A percentile compares a stretch with the other conserved stretches of the same genome.
Conservation (phyloP, 2,113 vertebrate genomes). For the Phyllopteryx taeniolatus region DNA sequence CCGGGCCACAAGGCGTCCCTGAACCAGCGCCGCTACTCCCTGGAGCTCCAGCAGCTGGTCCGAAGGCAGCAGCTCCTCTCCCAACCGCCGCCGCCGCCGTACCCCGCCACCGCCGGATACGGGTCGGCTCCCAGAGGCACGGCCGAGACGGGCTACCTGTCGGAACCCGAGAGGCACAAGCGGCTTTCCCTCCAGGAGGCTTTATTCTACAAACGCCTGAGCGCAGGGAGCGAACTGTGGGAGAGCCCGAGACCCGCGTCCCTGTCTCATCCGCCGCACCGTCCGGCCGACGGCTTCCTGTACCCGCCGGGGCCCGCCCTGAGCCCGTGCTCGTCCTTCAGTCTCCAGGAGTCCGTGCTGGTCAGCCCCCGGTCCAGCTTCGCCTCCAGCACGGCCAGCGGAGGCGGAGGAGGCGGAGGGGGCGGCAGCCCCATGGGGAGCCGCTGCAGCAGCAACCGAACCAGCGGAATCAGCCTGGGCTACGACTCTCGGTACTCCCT, state of each 20-base stretch:
- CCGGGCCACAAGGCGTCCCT: slow-evolving; percentile 60
- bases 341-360: slow-evolving; percentile 76
- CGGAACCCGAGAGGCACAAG: slow-evolving; percentile 76
- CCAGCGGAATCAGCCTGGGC: slow-evolving; percentile 85
- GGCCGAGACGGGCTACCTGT: slow-evolving; percentile 66
- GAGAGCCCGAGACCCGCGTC: slow-evolving; percentile 69
- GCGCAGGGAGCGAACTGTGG: slow-evolving; percentile 75
- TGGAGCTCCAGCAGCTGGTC: slow-evolving; percentile 78
- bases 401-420: slow-evolving; percentile 73
- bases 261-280: slow-evolving; percentile 67
- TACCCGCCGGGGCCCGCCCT: slow-evolving; percentile 64
- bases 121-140: slow-evolving; percentile 48
- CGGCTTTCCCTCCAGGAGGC: slow-evolving; percentile 77
- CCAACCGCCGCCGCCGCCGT: slow-evolving; percentile 65
- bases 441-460: slow-evolving; percentile 83
- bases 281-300: slow-evolving; percentile 65
- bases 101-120: slow-evolving; percentile 40
- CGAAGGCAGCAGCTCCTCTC: slow-evolving; percentile 73
- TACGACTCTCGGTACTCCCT: slow-evolving; percentile 80
- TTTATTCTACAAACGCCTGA: slow-evolving; percentile 74
- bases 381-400: slow-evolving; percentile 82
- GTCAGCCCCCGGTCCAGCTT: slow-evolving; percentile 83
- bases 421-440: slow-evolving; percentile 80
- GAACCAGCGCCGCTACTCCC: slow-evolving; percentile 73
- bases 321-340: slow-evolving; percentile 77